Conservation (phyloP, 30 jellyfish, hydroid and myxozoan species). For the Pelagia noctiluca region DNA sequence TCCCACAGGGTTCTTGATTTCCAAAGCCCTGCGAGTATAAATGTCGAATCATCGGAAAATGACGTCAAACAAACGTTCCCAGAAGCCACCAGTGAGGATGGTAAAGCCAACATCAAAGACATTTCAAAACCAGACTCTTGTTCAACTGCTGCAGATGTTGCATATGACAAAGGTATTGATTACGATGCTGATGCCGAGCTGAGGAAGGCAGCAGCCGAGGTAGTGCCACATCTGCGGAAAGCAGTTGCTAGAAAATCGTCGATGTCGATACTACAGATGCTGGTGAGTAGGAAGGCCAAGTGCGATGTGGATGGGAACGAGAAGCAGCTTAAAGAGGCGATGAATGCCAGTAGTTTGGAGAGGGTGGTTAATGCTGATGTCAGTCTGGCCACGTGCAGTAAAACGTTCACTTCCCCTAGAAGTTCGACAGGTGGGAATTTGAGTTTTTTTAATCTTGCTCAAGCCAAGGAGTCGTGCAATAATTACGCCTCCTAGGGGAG, state of each 20-base stretch:
- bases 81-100: no score
- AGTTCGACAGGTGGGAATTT: constrained; percentile 76
- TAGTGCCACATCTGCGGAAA: constrained; percentile 56
- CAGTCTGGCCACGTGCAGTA: constrained; percentile 9
- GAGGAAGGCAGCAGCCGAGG: constrained; percentile 34
- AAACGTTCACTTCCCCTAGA: constrained; percentile 81
- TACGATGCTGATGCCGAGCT: constrained; percentile 48
- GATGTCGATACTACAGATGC: constrained; percentile 44
- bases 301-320: background rate
- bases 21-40: no score
- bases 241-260: constrained; percentile 69
- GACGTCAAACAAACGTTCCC: no score
- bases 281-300: constrained; percentile 12
- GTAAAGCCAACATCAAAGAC: no score
- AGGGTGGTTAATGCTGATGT: constrained; percentile 18
- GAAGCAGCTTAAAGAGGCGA: background rate
- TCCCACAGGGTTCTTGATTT: no score
- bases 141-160: no score
- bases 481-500: background rate
- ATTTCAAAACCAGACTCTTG: no score
- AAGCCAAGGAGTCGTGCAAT: background rate
- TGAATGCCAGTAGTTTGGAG: background rate
- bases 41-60: no score
- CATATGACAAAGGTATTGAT: no score
- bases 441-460: background rate